phyloP scores from a whole-genome alignment of 2,113 vertebrate genomes.

The Pelodiscus sinensis region DNA sequence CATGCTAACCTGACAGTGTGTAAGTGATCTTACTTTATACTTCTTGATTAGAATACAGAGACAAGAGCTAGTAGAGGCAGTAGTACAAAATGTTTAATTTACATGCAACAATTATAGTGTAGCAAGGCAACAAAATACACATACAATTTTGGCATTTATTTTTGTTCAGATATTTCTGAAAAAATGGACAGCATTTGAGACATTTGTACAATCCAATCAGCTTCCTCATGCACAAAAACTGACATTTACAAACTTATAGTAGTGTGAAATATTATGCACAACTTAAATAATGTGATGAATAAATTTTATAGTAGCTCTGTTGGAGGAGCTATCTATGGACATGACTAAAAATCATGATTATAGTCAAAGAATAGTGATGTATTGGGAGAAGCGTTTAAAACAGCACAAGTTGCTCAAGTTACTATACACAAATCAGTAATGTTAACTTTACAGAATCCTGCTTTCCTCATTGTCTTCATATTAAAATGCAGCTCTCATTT shows the following conservation, averaged over 20 bases:
- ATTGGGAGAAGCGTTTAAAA: conserved; percentile 25
- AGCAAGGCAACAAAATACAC: conserved; percentile 71
- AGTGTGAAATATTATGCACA: conserved; percentile 44
- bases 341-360: conserved; percentile 59
- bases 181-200: conserved; percentile 57
- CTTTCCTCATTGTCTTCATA: conserved; percentile 32
- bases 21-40: not conserved
- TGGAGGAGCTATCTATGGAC: conserved; percentile 56
- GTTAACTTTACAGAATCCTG: not conserved
- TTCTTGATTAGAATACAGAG: conserved; percentile 7
- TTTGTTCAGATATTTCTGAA: not conserved
- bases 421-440: conserved; percentile 42
- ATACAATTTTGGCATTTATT: conserved; percentile 49
- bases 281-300: conserved; percentile 45
- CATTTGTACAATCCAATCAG: conserved; percentile 37
- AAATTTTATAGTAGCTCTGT: conserved; percentile 54
- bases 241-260: conserved; percentile 39
- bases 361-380: not conserved
- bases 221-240: conserved; percentile 71
- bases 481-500: conserved; percentile 65
- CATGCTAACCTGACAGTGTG: not conserved
- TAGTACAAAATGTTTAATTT: conserved; percentile 83
- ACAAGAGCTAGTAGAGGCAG: conserved; percentile 26
- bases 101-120: conserved; percentile 78
- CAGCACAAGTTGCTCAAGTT: conserved; percentile 37